Evolutionary conservation across 2,113 vertebrate genomes (phyloP), one percentile per base, ranked within the genome.

Genomic region (Pomatostomus ruficeps): DNA sequence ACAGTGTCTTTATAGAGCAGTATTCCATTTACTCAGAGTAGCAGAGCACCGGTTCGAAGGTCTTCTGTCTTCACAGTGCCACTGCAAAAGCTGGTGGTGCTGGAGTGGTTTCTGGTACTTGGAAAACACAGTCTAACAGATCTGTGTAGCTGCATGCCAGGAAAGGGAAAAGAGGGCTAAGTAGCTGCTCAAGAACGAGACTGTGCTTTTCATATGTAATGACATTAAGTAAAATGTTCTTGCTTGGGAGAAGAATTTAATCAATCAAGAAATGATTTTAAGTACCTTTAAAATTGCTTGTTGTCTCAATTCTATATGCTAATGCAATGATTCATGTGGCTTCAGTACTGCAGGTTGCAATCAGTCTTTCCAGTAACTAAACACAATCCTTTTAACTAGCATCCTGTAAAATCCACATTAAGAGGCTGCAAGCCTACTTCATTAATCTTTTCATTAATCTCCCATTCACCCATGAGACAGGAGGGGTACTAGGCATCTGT

Each of bases 211-310:
- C 88, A 88, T 95, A 93, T 84, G 86, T 85, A 92, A 46, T 90
- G 88, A 92, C 72, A 91, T 90, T 84, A 94, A 91, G 79, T 59
- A 83, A 97, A 95, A 90, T 68, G 21, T 71, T 95, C 93, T 73
- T 95, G 68, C 91, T 86, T 2, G 3, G 57, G 31, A 96, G 91
- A 96, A 93, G 57, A 96, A 96, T 75, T 94, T 96, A 97, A 96
- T 96, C 93, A 96, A 95, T 97, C 94, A 95, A 91, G 85, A 95
- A 93, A 91, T 94, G 40, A 96, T 92, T 97, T 96, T 95, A 96
- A 96, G 95, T 95, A 95, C 85, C 76, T 88, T 91, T 91, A 90
- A 96, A 96, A 96, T 84, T 1, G 8, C 79, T 94, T 95, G 88
- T 96, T 95, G 68, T 84, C 91, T 91, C 72, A 94, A 95, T 96